Conservation (phyloP, 2,113 vertebrate species). For the Albula glossodonta region DNA sequence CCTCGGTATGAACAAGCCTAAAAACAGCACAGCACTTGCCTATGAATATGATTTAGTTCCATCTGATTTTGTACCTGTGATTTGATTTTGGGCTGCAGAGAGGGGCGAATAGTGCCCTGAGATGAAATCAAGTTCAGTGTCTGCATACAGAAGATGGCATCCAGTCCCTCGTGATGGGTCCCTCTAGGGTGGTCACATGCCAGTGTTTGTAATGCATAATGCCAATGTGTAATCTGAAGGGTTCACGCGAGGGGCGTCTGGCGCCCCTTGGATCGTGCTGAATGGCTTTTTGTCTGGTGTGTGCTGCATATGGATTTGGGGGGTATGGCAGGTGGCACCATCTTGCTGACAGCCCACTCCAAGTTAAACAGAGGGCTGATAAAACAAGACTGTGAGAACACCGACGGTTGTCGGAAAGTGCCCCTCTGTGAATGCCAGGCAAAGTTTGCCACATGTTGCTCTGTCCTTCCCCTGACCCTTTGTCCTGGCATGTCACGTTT, state of each 20-base stretch:
- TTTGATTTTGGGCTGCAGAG: background rate
- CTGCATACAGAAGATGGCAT: background rate
- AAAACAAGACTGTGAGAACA: slow-evolving; percentile 6
- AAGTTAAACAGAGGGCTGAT: slow-evolving; percentile 37
- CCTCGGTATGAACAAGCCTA: background rate
- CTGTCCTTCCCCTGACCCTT: background rate
- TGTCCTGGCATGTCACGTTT: background rate
- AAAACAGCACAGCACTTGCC: background rate
- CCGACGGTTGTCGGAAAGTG: background rate
- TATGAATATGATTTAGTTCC: background rate
- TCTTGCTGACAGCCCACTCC: slow-evolving; percentile 20
- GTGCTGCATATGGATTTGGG: slow-evolving; percentile 22
- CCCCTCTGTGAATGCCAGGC: background rate
- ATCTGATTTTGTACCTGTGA: background rate
- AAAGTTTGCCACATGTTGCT: background rate
- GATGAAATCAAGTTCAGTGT: background rate
- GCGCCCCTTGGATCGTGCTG: slow-evolving; percentile 23
- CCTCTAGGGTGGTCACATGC: slow-evolving; percentile 18
- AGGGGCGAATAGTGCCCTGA: background rate
- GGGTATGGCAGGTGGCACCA: slow-evolving; percentile 36
- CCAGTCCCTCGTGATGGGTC: background rate
- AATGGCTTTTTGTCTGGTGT: slow-evolving; percentile 36
- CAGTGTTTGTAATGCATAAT: background rate
- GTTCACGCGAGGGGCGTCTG: background rate
- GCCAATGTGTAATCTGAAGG: background rate